Base-by-base conservation (phyloP, 2,888 invertebrate genomes). In the Hypolimnas misippus region DNA sequence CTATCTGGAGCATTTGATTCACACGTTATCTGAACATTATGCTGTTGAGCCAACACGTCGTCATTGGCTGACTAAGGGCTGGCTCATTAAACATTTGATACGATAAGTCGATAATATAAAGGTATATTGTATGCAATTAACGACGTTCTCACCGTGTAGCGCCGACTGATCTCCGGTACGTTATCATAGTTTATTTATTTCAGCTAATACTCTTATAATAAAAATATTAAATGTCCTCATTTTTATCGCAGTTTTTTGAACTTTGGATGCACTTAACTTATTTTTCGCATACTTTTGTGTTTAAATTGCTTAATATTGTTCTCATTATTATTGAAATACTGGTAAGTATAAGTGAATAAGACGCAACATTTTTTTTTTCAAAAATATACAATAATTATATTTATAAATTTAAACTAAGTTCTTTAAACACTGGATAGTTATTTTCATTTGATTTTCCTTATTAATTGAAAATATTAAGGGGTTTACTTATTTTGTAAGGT, bases 1-100 rank as follows among this genome's bases (percentile, higher is more conserved):
- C 25, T 33, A 57, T 49, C 21, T 49, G 46, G 53, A 14, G 25
- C 49, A 50, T 56, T 58, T 46, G 63, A 46, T 56, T 59, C 56
- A 57, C 53, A 49, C 16, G 33, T 21, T 53, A 44, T 50, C 51
- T 19, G 16, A 53, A 31, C 21, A 29, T 49, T 16, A 44, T 38
- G 56, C 40, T 44, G 31, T 69, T 69, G 65, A 74, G 66, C 71
- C 68, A 71, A 75, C 81, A 78, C 75, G 78, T 70, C 71, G 60
- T 65, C 71, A 57, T 33, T 64, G 63, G 61, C 72, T 79, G 78
- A 75, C 60, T 67, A 66, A 71, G 70, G 65, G 46, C 50, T 44
- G 71, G 66, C 52, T 56, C 50, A 57, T 57, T 62, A 60, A 52
- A 65, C 44, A 21, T 55, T 59, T 16, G 38, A 69, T 70, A 68